These are phyloP conservation scores for Leptopilina drosophilae DNA, from an alignment of 2,888 invertebrate species.

Conservation along the genomic window DNA sequence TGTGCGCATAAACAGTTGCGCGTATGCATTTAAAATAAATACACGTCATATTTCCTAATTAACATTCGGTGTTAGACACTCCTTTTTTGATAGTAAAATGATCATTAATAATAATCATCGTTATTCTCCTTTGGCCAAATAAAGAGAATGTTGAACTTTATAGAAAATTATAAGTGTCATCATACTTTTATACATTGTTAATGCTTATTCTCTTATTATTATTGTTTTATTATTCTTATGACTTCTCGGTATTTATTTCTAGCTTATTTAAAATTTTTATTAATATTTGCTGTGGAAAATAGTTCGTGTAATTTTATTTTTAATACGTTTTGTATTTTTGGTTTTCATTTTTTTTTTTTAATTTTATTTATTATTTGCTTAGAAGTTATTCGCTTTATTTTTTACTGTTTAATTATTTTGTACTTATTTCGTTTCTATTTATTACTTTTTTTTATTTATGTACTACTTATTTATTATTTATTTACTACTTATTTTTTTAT, in stretches of 20 bases:
- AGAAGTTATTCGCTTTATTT: no score
- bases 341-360: no score
- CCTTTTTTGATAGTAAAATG: slow-evolving; percentile 12
- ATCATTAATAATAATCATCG: slow-evolving; percentile 6
- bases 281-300: neutral
- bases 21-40: neutral
- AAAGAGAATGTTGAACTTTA: neutral
- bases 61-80: slow-evolving; percentile 32
- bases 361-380: no score
- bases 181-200: neutral
- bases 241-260: neutral
- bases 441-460: no score
- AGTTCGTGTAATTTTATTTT: neutral
- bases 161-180: neutral
- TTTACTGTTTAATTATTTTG: no score
- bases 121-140: neutral
- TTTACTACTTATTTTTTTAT: no score
- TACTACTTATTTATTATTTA: no score
- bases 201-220: neutral
- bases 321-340: no score
- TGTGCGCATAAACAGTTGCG: neutral
- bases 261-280: neutral
- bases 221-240: slow-evolving; percentile 4
- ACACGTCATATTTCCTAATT: slow-evolving; percentile 28
- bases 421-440: no score